Evolutionary conservation across 2,797 vertebrate genomes (phyloP), one percentile per base, ranked within the genome.

Genomic region (Vipera ursinii): DNA sequence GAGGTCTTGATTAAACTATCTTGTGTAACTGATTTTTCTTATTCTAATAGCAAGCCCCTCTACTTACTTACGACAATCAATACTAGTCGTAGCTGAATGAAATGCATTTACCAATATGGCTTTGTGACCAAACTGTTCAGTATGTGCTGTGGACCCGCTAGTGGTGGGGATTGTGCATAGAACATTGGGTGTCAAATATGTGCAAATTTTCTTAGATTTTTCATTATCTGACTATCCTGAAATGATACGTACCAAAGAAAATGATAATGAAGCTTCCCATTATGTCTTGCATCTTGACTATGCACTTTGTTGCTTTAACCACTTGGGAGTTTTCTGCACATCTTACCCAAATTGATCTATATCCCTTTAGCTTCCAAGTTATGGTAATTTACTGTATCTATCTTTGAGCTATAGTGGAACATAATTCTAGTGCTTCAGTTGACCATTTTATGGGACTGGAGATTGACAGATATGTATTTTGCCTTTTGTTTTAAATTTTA

Each of bases 31-130:
- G n/a, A 28, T 32, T 65, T 61, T 26, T 53, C 13, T 6, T 28
- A 48, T 88, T 88, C 24, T 94, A 91, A 91, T 89, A 97, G 95
- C 95, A 96, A 96, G 95, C 94, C 96, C 94, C 93, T 96, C 94
- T 96, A 88, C 96, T 95, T 94, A 26, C 48, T 89, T 90, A 48
- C 89, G 0, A 0, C 88, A 32, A 24, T 59, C 88, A 32, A 10
- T 59, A 63, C 55, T 85, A 55, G n/a, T 59, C 28, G 51, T 90
- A 13, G 26, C 51, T 65, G 91, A 86, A 59, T 15, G 20, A 69
- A 93, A 92, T n/a, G 65, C 57, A 53, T 32, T 92, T 86, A 82
- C 38, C 3, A 59, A 44, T 32, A 55, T 15, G 22, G 22, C 32
- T 87, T 55, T 63, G 17, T 63, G 44, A 93, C 44, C 44, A 51